These are phyloP conservation scores for Stratiomys singularior DNA, from an alignment of 2,888 invertebrate genomes.

Conservation along the genomic window DNA sequence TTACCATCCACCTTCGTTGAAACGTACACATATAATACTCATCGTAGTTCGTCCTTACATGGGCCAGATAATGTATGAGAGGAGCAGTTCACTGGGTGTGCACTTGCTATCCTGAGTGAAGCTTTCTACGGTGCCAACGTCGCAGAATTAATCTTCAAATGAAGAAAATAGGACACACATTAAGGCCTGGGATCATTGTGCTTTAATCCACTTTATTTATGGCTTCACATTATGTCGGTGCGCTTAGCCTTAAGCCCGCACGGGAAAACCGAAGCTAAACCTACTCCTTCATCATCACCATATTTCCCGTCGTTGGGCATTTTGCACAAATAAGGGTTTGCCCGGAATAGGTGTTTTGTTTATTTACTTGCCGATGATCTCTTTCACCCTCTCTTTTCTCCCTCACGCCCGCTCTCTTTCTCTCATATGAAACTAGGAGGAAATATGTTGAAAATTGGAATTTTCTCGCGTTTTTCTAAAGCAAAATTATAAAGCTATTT, in stretches of 20 bases:
- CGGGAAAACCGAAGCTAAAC: conserved; percentile 34
- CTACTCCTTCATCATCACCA: conserved; percentile 42
- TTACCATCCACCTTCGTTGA: neutral
- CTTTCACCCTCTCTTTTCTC: too few species aligned
- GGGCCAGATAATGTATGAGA: conserved; percentile 2
- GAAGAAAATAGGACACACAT: conserved; percentile 54
- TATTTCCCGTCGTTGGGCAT: neutral
- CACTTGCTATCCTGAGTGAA: neutral
- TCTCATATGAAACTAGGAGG: neutral
- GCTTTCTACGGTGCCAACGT: conserved; percentile 46
- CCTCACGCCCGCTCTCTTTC: too few species aligned
- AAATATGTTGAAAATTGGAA: neutral
- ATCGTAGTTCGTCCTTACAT: too few species aligned
- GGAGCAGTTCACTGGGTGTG: neutral
- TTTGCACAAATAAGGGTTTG: conserved; percentile 24
- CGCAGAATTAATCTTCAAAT: conserved; percentile 53
- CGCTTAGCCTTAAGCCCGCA: conserved; percentile 51
- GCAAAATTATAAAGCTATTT: too few species aligned
- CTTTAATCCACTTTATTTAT: conserved; percentile 62
- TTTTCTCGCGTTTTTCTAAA: neutral
- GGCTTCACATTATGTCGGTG: conserved; percentile 57
- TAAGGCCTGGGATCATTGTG: conserved; percentile 58
- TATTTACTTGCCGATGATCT: neutral
- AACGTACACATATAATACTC: neutral
- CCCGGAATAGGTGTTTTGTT: neutral